A percentile compares a stretch with the other conserved stretches of the same genome.
These are phyloP conservation scores for Zenarchopterus dispar DNA, from an alignment of 2,797 vertebrate genomes.

Conservation along the genomic window DNA sequence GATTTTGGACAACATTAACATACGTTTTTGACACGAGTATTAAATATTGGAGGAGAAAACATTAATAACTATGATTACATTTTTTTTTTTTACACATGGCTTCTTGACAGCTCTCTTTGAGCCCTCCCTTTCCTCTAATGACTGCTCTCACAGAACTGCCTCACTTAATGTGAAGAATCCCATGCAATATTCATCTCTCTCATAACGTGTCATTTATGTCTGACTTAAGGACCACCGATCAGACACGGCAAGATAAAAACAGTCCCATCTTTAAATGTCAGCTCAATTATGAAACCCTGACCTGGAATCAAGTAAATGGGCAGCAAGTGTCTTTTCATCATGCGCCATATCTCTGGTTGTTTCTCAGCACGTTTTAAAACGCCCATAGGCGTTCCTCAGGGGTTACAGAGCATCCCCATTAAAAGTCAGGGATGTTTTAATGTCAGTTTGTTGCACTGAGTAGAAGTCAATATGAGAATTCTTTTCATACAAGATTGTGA, in stretches of 20 bases:
- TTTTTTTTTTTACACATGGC: background rate
- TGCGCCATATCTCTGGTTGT: conserved; percentile 14
- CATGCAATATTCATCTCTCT: conserved; percentile 35
- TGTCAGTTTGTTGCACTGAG: conserved; percentile 29
- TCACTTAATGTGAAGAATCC: conserved; percentile 32
- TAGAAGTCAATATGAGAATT: conserved; percentile 16
- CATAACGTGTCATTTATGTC: conserved; percentile 35
- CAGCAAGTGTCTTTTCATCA: conserved; percentile 37
- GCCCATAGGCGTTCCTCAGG: conserved; percentile 14
- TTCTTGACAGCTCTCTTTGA: conserved; percentile 8
- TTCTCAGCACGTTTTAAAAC: conserved; percentile 27
- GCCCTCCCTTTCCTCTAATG: conserved; percentile 12
- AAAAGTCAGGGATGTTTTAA: conserved; percentile 27
- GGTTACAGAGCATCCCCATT: conserved; percentile 6
- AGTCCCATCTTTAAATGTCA: conserved; percentile 50
- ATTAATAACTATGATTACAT: too few species aligned
- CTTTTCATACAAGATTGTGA: conserved; percentile 24
- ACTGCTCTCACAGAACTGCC: conserved; percentile 13
- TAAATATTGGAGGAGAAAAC: too few species aligned
- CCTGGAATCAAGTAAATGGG: conserved; percentile 52
- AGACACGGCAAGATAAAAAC: conserved; percentile 50
- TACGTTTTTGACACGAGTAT: too few species aligned
- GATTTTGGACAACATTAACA: too few species aligned
- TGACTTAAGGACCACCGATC: conserved; percentile 31
- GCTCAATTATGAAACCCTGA: conserved; percentile 55